Base-by-base conservation (phyloP, 2,113 vertebrate genomes). In the Pachyramphus minor region DNA sequence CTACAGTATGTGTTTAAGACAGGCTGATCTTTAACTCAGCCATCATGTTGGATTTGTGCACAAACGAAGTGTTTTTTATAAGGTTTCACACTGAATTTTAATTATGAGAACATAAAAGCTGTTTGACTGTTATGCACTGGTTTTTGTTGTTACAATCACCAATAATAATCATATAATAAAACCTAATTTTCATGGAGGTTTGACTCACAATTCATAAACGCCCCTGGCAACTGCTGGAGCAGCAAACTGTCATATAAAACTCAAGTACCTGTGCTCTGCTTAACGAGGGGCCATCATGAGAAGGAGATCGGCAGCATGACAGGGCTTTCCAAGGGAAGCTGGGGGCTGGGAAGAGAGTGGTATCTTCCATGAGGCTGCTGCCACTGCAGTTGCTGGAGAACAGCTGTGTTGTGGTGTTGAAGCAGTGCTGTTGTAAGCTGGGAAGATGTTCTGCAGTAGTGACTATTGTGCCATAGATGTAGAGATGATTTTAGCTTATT, bases 1-100 rank as follows among this genome's bases (percentile, higher is more conserved):
- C 72, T 92, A 71, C 90, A 92, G 92, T 12, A 0, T 84, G 85
- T 8, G 5, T 64, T 94, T 88, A 72, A 94, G 76, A 37, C 14
- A 66, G 79, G 14, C 44, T 89, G 83, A 77, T 92, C 64, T 95
- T 86, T 84, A 87, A 67, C 37, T 88, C 9, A 1, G 16, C 75
- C 5, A 33, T 92, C 11, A 14, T 75, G n/a, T 88, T 73, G 90
- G 82, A 91, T 74, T 93, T 89, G 73, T 78, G 56, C 76, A 89
- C 52, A n/a, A n/a, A n/a, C n/a, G 92, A 90, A 95, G 90, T 94
- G 92, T 53, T 90, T 89, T 90, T 84, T 64, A 28, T 86, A 83
- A 86, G 60, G 92, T 92, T 86, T 78, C 64, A 86, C 0, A 4
- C 17, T 86, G 64, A 63, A 92, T 88, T 94, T 88, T 95, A 81